phyloP scores from a whole-genome alignment of 2,797 vertebrate genomes.

The Gymnopithys bicolor region DNA sequence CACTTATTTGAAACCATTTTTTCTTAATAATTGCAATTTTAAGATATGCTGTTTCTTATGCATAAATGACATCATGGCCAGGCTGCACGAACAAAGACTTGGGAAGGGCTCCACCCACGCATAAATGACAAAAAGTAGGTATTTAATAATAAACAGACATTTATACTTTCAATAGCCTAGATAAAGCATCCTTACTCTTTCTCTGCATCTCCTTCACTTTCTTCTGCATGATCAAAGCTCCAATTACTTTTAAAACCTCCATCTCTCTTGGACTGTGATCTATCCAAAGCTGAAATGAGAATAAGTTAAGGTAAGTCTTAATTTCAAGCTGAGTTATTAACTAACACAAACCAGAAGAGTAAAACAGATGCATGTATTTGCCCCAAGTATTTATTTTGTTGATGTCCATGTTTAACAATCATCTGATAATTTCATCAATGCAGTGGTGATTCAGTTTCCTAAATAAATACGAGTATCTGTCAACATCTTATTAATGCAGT shows the following conservation, averaged over 20 bases:
- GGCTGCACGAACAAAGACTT: no score
- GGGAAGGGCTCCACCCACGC: neutral
- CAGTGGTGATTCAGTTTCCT: neutral
- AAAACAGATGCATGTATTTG: neutral
- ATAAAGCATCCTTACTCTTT: slow-evolving; percentile 89
- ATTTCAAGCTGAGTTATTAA: slow-evolving; percentile 47
- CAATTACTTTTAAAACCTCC: slow-evolving; percentile 94
- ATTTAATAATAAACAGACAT: slow-evolving; percentile 18
- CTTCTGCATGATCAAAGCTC: slow-evolving; percentile 89
- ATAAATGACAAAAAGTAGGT: neutral
- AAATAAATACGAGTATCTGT: neutral
- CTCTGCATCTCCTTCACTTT: slow-evolving; percentile 88
- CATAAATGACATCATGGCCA: neutral
- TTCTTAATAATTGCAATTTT: neutral
- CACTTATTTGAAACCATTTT: neutral
- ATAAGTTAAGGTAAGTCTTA: slow-evolving; percentile 75
- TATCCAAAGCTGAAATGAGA: slow-evolving; percentile 91
- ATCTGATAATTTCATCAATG: neutral
- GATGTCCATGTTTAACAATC: neutral
- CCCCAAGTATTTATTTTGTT: neutral
- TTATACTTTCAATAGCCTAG: slow-evolving; percentile 53
- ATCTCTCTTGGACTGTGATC: slow-evolving; percentile 89
- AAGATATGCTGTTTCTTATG: neutral
- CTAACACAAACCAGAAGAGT: slow-evolving; percentile 40
- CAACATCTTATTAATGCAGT: neutral